Evolutionary conservation across 2,888 invertebrate genomes (phyloP).

Genomic region (Halocaridina rubra): DNA sequence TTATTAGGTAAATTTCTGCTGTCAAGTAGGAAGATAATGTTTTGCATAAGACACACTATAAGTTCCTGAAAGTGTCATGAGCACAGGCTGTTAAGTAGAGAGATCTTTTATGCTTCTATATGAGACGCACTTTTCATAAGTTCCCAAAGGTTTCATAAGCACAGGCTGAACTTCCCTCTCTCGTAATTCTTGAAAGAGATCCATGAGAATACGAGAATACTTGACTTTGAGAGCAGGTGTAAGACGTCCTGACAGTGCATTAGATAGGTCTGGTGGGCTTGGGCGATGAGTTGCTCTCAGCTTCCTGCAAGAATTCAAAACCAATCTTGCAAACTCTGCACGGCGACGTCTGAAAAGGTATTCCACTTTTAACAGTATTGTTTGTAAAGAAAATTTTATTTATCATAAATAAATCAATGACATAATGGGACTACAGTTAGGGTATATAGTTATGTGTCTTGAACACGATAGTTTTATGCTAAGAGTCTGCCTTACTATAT

Average conservation of each 20-base stretch:
- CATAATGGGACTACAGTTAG: no score
- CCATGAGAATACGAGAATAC: conserved; percentile 37
- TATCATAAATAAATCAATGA: no score
- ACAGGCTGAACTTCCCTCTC: conserved; percentile 40
- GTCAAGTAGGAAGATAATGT: no score
- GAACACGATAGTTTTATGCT: no score
- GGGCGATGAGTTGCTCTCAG: conserved; percentile 47
- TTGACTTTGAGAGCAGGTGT: conserved; percentile 23
- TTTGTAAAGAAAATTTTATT: no score
- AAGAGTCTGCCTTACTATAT: neutral
- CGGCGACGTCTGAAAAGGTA: conserved; percentile 25
- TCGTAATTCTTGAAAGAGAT: conserved; percentile 30
- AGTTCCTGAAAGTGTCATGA: no score
- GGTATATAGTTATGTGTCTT: neutral
- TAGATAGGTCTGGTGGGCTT: conserved; percentile 23
- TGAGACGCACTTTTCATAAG: conserved; percentile 11
- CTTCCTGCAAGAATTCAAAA: conserved; percentile 22
- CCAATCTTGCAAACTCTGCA: conserved; percentile 31
- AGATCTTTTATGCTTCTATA: no score
- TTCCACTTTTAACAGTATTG: neutral
- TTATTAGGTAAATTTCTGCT: no score
- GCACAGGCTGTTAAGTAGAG: no score
- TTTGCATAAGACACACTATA: no score
- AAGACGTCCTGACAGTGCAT: conserved; percentile 18
- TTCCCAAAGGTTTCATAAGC: conserved; percentile 19